Base-by-base conservation (phyloP, 2,797 vertebrate species). In the Danio choprae region DNA sequence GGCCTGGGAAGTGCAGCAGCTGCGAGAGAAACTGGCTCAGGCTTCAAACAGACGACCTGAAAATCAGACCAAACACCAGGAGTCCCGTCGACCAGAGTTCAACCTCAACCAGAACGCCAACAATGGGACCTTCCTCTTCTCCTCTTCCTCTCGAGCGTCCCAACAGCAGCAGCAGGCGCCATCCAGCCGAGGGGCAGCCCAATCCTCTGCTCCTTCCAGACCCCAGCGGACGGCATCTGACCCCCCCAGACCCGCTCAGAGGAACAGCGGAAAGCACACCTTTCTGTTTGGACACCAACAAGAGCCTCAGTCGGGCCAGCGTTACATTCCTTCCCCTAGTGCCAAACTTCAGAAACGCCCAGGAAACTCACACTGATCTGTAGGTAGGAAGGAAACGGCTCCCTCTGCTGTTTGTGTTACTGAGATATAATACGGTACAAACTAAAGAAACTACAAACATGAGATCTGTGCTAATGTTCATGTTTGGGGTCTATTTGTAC, bases 21-120 rank as follows among this genome's bases (percentile, higher is more conserved):
- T 95, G 69, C 85, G 86, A 79, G 91, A 93, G 73, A 88, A 89
- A 80, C 85, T 95, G 0, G 85, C 87, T 0, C 84, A 89, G 36
- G 87, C 29, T 4, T 89, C 91, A 64, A n/a, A 56, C 10, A 59
- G 88, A 91, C 64, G 91, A 87, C 40, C 89, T 68, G 46, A 83
- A 8, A 58, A 50, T 62, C 77, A 83, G 60, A 7, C 72, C 65
- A 88, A 86, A 51, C 83, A 46, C 0, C 62, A 83, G 0, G 92
- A 89, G 46, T 76, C 87, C 6, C 85, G 80, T 6, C 85, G 83
- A 10, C 53, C 87, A 7, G 90, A 92, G 81, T 20, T 89, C 86
- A 94, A 94, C 89, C 90, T 93, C 79, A 94, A 94, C 88, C 92
- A 93, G 82, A 93, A 93, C 83, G 83, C 90, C 88, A 93, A 92